These are phyloP conservation scores for Camponotus pennsylvanicus DNA, from an alignment of 1,140 invertebrate genomes.

Conservation along the genomic window DNA sequence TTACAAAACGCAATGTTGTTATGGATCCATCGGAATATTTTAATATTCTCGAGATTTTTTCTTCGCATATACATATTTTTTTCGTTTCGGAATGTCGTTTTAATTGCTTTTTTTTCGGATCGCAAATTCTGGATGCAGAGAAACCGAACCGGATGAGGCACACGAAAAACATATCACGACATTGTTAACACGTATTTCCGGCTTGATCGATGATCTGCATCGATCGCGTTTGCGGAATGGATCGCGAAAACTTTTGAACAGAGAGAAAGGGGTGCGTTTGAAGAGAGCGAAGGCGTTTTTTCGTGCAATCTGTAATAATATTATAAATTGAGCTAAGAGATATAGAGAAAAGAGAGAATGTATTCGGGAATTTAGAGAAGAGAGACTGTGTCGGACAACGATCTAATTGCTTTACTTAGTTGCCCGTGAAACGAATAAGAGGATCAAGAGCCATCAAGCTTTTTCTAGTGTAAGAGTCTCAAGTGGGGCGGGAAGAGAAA, in stretches of 20 bases:
- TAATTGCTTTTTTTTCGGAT: conserved; percentile 37
- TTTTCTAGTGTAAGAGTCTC: conserved; percentile 55
- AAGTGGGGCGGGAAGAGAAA: conserved; percentile 24
- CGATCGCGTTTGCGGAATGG: conserved; percentile 77
- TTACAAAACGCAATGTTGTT: neutral
- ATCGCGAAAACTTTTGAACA: conserved; percentile 64
- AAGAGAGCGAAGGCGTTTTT: conserved; percentile 63
- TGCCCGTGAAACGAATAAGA: conserved; percentile 50
- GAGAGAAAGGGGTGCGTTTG: neutral
- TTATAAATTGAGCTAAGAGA: conserved; percentile 67
- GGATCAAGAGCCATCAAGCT: conserved; percentile 52
- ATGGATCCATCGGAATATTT: conserved; percentile 1
- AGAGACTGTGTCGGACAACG: conserved; percentile 65
- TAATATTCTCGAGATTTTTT: conserved; percentile 3
- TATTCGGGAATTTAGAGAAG: conserved; percentile 32
- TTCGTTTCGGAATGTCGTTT: conserved; percentile 21
- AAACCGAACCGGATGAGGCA: conserved; percentile 46
- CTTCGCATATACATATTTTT: neutral
- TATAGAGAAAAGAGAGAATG: conserved; percentile 15
- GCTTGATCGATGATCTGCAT: conserved; percentile 74
- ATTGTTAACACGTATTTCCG: conserved; percentile 75
- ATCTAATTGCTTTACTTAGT: conserved; percentile 46
- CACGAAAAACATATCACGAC: conserved; percentile 79
- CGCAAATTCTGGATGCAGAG: neutral
- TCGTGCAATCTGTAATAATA: conserved; percentile 80